Evolutionary conservation across 2,797 vertebrate species (phyloP), one percentile per base, ranked within the genome.

Genomic region (Poecile montanus): DNA sequence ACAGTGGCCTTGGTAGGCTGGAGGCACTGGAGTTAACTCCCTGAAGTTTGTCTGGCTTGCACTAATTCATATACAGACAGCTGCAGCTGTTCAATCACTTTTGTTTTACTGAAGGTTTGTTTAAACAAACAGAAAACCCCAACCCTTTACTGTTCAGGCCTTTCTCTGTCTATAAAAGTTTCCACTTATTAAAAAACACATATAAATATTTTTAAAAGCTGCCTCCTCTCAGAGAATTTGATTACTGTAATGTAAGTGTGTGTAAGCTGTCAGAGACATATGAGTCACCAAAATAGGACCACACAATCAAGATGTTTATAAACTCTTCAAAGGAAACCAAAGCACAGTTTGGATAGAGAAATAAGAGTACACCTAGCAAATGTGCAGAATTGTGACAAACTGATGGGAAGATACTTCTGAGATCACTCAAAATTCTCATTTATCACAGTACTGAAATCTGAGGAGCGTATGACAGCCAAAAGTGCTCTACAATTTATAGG

Each of bases 191-290:
- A 71, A 88, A 80, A 87, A 74, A 13, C 54, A 65, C 22, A 68
- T 34, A 63, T 60, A 96, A 96, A 94, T 96, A 95, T 91, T 96
- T 95, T 81, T 76, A 57, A 93, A 88, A 77, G 54, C 71, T 82
- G 85, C 73, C 85, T 92, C 76, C 76, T 88, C 76, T 84, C 66
- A 54, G 58, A 81, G 45, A 85, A 76, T 67, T 86, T 89, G 82
- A 92, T 94, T 93, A 85, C 85, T 79, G 53, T 44, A 96, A 81
- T 8, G 0, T 56, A 94, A 95, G 88, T 89, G 94, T 65, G 34
- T 61, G 32, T 74, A 85, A 93, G 32, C 91, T 88, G 70, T 57
- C 56, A 84, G 76, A 93, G 70, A 74, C 36, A 62, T 9, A 20
- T 2, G 19, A 94, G 60, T 75, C 82, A 85, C 88, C 16, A 66